phyloP scores from a whole-genome alignment of 2,113 vertebrate genomes.

The Elanoides forficatus region DNA sequence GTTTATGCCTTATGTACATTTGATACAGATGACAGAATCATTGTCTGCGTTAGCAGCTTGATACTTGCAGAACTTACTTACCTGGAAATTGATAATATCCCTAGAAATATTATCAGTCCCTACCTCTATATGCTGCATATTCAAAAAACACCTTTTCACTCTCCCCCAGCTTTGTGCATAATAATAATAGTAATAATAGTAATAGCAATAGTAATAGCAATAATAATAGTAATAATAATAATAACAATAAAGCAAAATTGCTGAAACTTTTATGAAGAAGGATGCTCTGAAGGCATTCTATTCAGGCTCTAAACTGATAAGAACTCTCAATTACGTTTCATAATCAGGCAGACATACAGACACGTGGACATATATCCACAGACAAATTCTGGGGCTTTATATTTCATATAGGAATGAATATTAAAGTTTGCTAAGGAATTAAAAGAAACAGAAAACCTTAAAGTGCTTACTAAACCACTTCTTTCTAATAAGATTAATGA shows the following conservation, averaged over 20 bases:
- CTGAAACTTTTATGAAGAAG: background rate
- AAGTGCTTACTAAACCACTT: background rate
- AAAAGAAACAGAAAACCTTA: background rate
- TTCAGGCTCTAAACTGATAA: background rate
- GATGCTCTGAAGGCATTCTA: background rate
- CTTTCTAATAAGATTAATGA: conserved; percentile 7
- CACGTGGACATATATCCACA: background rate
- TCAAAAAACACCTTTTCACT: background rate
- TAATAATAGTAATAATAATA: background rate
- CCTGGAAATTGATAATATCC: background rate
- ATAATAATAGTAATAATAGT: too few species aligned
- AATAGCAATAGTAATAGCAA: too few species aligned
- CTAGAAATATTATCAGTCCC: background rate
- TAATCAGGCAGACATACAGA: background rate
- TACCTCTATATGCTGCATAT: background rate
- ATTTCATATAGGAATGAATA: background rate
- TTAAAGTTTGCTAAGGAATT: background rate
- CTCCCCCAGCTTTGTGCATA: background rate
- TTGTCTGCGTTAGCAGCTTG: background rate
- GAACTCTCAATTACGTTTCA: background rate
- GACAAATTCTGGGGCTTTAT: background rate
- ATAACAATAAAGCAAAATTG: background rate
- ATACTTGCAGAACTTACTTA: background rate
- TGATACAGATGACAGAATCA: background rate
- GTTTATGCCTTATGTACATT: background rate